Base-by-base conservation (phyloP, 2,797 vertebrate genomes). In the Cephalopachus bancanus region DNA sequence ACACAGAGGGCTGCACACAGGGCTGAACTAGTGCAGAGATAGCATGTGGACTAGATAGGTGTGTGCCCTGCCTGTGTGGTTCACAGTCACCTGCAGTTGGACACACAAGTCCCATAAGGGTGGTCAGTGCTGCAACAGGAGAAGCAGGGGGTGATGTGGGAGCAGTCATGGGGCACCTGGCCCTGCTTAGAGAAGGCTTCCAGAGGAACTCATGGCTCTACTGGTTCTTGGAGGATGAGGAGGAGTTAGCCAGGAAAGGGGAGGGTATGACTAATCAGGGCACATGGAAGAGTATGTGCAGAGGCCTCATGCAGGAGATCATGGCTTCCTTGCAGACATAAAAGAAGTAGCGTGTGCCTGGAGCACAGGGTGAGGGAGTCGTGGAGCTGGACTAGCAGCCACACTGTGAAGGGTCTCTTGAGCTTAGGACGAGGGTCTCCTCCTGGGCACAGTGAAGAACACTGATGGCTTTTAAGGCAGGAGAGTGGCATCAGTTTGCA, bases 1-100 rank as follows among this genome's bases (percentile, higher is more conserved):
- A 3, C 15, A 17, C 0, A n/a, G 69, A 86, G 44, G 16, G 8
- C 11, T 4, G 4, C 6, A 20, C 9, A 4, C 22, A 3, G 6
- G 37, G 80, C 57, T 15, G 7, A 4, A 17, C 28, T 67, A 10
- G 16, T 5, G 0, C 12, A n/a, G 28, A 37, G 15, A 10, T 3
- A 53, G 28, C 28, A 10, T 17, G 28, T 5, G 3, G 15, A 7
- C 49, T 89, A 44, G 33, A 44, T 44, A 37, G 51, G 12, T 4
- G 2, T 12, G 28, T 33, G 51, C 9, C 20, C 94, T 74, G 93
- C 81, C 26, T 11, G 0, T 7, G 17, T 26, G 22, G 20, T 30
- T 9, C 24, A 49, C 0, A 44, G 81, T 17, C 9, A 0, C 53
- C 59, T 53, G 30, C 30, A 44, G 0, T n/a, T 24, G 59, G 83